These are phyloP conservation scores for Ophiodon elongatus DNA, from an alignment of 2,113 vertebrate species.

Conservation along the genomic window DNA sequence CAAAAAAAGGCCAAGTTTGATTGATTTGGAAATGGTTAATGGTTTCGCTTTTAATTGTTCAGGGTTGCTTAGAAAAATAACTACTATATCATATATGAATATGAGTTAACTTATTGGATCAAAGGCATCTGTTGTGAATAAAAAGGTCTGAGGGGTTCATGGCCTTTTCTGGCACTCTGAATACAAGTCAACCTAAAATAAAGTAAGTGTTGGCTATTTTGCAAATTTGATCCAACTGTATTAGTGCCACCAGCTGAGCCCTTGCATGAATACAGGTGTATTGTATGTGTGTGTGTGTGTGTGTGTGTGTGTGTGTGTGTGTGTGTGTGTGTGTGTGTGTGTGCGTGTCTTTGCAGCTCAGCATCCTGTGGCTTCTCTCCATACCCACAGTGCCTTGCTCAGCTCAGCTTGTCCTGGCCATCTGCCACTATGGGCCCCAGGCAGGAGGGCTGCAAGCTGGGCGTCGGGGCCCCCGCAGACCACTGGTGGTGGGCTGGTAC, in stretches of 20 bases:
- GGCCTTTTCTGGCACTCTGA: neutral
- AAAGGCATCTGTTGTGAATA: too few relatives aligned
- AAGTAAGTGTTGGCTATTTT: slow-evolving; percentile 1
- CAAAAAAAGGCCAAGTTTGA: too few relatives aligned
- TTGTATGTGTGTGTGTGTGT: slow-evolving; percentile 29
- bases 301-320: slow-evolving; percentile 28
- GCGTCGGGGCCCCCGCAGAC: slow-evolving; percentile 24
- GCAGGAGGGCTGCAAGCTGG: slow-evolving; percentile 62
- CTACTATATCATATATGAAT: too few relatives aligned
- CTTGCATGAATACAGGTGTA: slow-evolving; percentile 19
- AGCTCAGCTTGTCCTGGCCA: slow-evolving; percentile 76
- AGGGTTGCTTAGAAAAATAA: too few relatives aligned
- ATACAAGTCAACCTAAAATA: neutral
- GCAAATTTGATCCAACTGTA: slow-evolving; percentile 14
- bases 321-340: slow-evolving; percentile 13
- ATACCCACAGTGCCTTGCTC: slow-evolving; percentile 64
- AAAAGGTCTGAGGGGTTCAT: neutral
- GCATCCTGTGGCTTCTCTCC: slow-evolving; percentile 57
- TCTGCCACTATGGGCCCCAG: slow-evolving; percentile 73
- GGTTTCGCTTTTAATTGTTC: too few relatives aligned
- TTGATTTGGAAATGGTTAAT: too few relatives aligned
- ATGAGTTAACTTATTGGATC: too few relatives aligned
- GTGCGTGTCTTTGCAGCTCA: slow-evolving; percentile 41
- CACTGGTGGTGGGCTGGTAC: slow-evolving; percentile 42
- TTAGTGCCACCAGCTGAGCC: slow-evolving; percentile 12